These are phyloP conservation scores for Gymnopithys bicolor DNA, from an alignment of 2,797 vertebrate genomes.

Conservation along the genomic window DNA sequence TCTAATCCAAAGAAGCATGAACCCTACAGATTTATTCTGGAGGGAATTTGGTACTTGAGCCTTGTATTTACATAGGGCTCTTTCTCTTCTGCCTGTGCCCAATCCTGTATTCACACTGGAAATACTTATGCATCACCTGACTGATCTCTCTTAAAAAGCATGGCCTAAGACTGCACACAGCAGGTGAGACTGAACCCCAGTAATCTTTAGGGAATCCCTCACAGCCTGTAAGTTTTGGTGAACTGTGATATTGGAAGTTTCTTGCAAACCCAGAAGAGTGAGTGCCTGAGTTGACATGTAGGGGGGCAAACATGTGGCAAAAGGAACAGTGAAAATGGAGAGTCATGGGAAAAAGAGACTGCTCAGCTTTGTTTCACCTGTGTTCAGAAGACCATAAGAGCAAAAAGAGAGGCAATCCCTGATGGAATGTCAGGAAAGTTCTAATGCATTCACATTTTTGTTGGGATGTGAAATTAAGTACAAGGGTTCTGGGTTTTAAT, in stretches of 20 bases:
- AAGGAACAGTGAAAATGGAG: neutral
- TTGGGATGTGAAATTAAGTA: neutral
- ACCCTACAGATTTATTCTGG: neutral
- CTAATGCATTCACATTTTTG: neutral
- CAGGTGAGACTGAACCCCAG: neutral
- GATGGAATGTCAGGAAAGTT: fast-evolving
- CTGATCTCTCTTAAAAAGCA: neutral
- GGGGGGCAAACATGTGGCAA: neutral
- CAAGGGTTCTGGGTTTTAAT: neutral
- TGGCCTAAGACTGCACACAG: neutral
- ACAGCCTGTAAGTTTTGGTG: neutral
- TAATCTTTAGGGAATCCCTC: neutral
- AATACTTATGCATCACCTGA: neutral
- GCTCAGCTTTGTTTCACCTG: neutral
- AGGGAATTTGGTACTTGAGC: neutral
- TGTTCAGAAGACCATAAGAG: neutral
- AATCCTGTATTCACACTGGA: neutral
- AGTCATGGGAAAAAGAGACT: neutral
- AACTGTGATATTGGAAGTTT: neutral
- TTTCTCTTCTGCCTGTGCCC: neutral
- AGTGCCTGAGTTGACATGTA: neutral
- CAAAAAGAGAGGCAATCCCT: neutral
- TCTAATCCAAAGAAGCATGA: neutral
- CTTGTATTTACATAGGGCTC: neutral
- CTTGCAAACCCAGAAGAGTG: neutral